Evolutionary conservation across 2,797 vertebrate genomes (phyloP).

Genomic region (Morus bassanus): DNA sequence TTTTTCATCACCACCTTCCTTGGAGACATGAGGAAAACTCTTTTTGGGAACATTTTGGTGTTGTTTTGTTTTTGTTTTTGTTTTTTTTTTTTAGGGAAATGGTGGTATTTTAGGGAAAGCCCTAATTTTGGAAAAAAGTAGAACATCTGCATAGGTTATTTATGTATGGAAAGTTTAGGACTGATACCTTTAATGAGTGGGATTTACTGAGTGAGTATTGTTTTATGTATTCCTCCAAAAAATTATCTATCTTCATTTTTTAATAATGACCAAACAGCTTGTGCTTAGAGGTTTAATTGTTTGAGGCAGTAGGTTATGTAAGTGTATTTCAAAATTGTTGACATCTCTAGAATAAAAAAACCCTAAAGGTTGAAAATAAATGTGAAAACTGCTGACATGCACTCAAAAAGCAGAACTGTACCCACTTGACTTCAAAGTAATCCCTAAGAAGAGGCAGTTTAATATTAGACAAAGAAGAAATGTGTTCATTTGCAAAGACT

Average conservation of each 20-base stretch:
- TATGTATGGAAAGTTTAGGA: neutral
- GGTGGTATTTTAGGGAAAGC: neutral
- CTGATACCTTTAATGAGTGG: no score
- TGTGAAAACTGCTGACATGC: fast-evolving
- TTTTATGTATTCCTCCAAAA: neutral
- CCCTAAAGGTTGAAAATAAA: neutral
- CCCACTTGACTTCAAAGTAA: neutral
- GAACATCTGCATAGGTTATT: neutral
- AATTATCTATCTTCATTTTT: neutral
- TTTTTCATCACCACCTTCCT: neutral
- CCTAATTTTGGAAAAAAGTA: neutral
- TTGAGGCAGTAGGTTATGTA: neutral
- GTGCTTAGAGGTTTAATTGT: no score
- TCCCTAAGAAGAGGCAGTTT: neutral
- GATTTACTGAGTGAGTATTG: neutral
- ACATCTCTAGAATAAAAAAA: neutral
- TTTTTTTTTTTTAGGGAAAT: neutral
- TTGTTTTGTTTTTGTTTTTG: no score
- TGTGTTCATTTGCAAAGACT: neutral
- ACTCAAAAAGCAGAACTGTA: neutral
- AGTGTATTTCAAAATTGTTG: neutral
- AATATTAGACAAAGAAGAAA: neutral
- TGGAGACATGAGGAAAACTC: neutral
- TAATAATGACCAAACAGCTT: no score
- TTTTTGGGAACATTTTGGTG: fast-evolving